phyloP scores from a whole-genome alignment of 1,140 invertebrate genomes.

The Ephestia elutella region DNA sequence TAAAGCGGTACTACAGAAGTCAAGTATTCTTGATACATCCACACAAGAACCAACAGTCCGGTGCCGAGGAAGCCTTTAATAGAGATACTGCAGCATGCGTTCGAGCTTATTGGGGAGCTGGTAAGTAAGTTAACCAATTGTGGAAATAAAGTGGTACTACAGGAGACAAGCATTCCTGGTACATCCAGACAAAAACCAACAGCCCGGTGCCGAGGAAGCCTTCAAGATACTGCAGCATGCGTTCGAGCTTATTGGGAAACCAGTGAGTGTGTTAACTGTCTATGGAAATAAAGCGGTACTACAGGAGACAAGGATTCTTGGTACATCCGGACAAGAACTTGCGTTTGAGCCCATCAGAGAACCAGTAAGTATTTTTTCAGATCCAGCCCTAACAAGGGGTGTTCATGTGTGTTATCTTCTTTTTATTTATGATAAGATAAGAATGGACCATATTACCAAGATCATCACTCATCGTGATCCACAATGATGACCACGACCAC shows the following conservation, averaged over 20 bases:
- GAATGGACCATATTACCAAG: too few species aligned
- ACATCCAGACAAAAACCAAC: slow-evolving; percentile 96
- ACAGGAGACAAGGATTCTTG: slow-evolving; percentile 92
- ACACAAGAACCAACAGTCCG: slow-evolving; percentile 94
- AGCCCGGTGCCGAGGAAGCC: slow-evolving; percentile 94
- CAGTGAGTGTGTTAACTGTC: too few species aligned
- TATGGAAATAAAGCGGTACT: slow-evolving; percentile 95
- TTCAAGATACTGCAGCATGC: slow-evolving; percentile 96
- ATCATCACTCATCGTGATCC: too few species aligned
- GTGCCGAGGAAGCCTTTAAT: slow-evolving; percentile 95
- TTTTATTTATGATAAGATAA: too few species aligned
- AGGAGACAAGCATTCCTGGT: slow-evolving; percentile 93
- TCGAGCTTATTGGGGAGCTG: slow-evolving; percentile 94
- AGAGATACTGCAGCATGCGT: slow-evolving; percentile 92
- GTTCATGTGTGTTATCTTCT: too few species aligned
- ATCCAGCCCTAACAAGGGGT: too few species aligned
- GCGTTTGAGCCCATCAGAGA: slow-evolving; percentile 96
- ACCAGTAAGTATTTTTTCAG: slow-evolving; percentile 86
- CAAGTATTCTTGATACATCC: slow-evolving; percentile 96
- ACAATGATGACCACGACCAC: too few species aligned
- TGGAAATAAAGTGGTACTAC: slow-evolving; percentile 94
- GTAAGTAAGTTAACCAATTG: too few species aligned
- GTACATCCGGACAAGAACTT: slow-evolving; percentile 98
- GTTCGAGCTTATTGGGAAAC: slow-evolving; percentile 95
- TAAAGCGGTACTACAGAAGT: slow-evolving; percentile 93